phyloP scores from a whole-genome alignment of 2,113 vertebrate genomes.

The Varanus komodoensis region DNA sequence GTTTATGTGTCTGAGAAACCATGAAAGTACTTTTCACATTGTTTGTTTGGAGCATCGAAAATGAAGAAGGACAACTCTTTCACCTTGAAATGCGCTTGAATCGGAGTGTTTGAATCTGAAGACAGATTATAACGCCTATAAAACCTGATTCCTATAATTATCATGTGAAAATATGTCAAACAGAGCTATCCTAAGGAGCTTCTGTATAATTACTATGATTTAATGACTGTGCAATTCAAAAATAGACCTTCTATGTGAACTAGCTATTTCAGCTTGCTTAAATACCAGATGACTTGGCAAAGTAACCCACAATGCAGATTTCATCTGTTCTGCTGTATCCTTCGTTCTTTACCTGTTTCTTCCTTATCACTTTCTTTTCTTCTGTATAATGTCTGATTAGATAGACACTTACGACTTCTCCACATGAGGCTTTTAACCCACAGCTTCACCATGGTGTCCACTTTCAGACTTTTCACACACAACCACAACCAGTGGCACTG shows the following conservation, averaged over 20 bases:
- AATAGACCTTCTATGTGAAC: constrained; percentile 53
- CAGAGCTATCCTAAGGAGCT: background rate
- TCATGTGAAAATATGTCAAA: rapidly evolving
- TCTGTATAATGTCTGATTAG: background rate
- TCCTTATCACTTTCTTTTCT: background rate
- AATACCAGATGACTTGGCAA: constrained; percentile 57
- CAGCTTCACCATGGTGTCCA: too few relatives aligned
- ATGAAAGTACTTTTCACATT: background rate
- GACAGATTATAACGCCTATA: background rate
- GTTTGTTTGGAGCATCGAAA: rapidly evolving
- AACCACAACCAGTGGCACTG: too few relatives aligned
- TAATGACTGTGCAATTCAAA: constrained; percentile 13
- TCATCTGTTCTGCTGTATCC: background rate
- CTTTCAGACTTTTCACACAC: too few relatives aligned
- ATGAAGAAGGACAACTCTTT: background rate
- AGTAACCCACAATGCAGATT: background rate
- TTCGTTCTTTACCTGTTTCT: background rate
- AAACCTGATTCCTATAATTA: background rate
- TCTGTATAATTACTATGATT: background rate
- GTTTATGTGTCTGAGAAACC: background rate
- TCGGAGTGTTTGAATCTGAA: background rate
- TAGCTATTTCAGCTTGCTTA: constrained; percentile 46
- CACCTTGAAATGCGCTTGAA: background rate
- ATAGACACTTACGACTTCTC: too few relatives aligned
- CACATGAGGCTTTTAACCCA: background rate